phyloP scores from a whole-genome alignment of 1,140 invertebrate genomes.

The Zaprionus ornatus region DNA sequence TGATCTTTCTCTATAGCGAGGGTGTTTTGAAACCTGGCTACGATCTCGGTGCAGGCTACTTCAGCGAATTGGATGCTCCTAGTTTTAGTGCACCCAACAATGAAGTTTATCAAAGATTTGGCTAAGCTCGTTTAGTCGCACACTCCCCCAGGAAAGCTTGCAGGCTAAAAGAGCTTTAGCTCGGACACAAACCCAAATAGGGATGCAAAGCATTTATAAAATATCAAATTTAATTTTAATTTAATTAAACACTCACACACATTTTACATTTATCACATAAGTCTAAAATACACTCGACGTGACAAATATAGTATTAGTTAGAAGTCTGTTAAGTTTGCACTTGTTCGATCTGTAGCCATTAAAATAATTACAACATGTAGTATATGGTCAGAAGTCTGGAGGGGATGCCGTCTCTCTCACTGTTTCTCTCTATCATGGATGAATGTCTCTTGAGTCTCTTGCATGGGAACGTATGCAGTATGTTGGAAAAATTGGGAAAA shows the following conservation, averaged over 20 bases:
- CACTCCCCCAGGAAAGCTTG: not conserved
- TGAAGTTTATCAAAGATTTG: not conserved
- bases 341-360: slow-evolving; percentile 70
- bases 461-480: slow-evolving; percentile 5
- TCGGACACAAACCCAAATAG: slow-evolving; percentile 22
- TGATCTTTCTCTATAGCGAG: slow-evolving; percentile 12
- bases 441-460: not conserved
- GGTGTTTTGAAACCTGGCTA: slow-evolving; percentile 23
- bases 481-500: slow-evolving; percentile 18
- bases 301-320: slow-evolving; percentile 40
- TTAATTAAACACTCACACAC: slow-evolving; percentile 47
- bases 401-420: not conserved
- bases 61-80: slow-evolving; percentile 19
- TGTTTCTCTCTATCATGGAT: not conserved
- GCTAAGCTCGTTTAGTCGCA: not conserved
- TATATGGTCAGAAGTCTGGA: slow-evolving; percentile 1
- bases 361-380: slow-evolving; percentile 36
- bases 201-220: slow-evolving; percentile 23
- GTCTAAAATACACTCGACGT: slow-evolving; percentile 31
- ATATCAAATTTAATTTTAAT: slow-evolving; percentile 43
- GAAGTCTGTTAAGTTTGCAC: slow-evolving; percentile 59
- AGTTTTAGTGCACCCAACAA: slow-evolving; percentile 1
- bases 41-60: slow-evolving; percentile 27
- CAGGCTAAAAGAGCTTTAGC: slow-evolving; percentile 9
- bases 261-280: slow-evolving; percentile 51